Evolutionary conservation across 64 coral and sea anemone genomes (phyloP), one percentile per base, ranked within the genome.

Genomic region (Cladopsammia gracilis): DNA sequence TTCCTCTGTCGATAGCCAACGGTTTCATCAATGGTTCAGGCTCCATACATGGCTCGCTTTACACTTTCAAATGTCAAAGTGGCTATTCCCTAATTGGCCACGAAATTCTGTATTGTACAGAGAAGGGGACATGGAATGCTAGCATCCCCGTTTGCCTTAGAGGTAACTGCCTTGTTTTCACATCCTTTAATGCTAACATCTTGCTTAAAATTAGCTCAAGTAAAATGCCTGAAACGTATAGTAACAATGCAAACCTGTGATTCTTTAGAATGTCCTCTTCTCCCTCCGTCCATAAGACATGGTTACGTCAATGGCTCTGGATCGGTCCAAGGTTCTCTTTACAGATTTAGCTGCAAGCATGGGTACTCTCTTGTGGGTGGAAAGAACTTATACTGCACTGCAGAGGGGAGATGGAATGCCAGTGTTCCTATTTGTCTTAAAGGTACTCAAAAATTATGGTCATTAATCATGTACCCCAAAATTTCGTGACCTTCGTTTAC

Each of bases 301-400:
- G 76, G 76, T 23, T 79, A 25, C 51, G 3, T 79, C 76, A 58
- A 44, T 79, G 76, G 76, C 24, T 25, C 54, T 2, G 78, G 57
- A 19, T 82, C 78, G 6, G 56, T 82, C 3, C 57, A 82, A 19
- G 78, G 78, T 82, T 58, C 78, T 19, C 25, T 46, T 42, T 82
- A 62, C 26, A 61, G 25, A 0, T 82, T 82, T 19, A 62, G 58
- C 25, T 82, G 78, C 34, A 64, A 42, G 25, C 13, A 47, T 45
- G 78, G 78, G 7, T 82, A 82, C 34, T 82, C 78, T 45, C 57
- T 82, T 15, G 16, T 62, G 10, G 78, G 78, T 61, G 57, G 34
- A 9, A 2, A 62, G 26, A 62, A n/a, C 11, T 42, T 82, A 16
- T 24, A 2, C 34, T 62, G 78, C 57, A 82, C 78, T 4, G 57